These are phyloP conservation scores for Gracilinanus agilis DNA, from an alignment of 2,113 vertebrate species.

Conservation along the genomic window DNA sequence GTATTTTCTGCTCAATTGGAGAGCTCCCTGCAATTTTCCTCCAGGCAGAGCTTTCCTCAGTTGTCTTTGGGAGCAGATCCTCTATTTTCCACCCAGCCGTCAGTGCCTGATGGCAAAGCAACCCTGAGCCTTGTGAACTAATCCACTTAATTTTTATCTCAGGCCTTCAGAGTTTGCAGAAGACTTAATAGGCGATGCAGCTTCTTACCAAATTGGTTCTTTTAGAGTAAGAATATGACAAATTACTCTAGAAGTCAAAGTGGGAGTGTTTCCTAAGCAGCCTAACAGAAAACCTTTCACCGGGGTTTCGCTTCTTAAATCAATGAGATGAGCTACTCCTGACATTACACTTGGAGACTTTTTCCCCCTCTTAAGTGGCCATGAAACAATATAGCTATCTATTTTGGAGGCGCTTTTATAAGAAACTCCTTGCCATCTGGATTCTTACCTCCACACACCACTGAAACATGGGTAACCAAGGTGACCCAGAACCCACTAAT, in stretches of 20 bases:
- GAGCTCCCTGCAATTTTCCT: not conserved
- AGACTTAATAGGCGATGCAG: conserved; percentile 30
- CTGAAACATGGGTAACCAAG: not conserved
- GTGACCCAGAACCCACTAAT: not conserved
- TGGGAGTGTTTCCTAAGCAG: not conserved
- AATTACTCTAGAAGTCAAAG: not conserved
- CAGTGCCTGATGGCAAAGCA: not conserved
- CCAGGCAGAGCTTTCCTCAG: not conserved
- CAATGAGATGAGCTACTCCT: conserved; percentile 33
- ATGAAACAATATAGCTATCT: conserved; percentile 12
- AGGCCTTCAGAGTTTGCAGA: conserved; percentile 40
- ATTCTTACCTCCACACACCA: not conserved
- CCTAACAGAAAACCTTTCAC: conserved; percentile 14
- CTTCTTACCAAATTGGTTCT: conserved; percentile 59
- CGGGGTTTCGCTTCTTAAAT: not conserved
- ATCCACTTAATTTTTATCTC: conserved; percentile 61
- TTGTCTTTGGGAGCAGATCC: not conserved
- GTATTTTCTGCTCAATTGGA: not conserved
- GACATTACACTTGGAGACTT: conserved; percentile 22
- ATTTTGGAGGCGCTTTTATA: not conserved
- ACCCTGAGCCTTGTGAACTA: conserved; percentile 52
- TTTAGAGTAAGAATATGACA: not conserved
- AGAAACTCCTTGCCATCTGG: not conserved
- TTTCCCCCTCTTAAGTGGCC: conserved; percentile 23
- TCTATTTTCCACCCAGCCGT: not conserved